Evolutionary conservation across 2,888 invertebrate species (phyloP).

Genomic region (Agonopterix arenella): DNA sequence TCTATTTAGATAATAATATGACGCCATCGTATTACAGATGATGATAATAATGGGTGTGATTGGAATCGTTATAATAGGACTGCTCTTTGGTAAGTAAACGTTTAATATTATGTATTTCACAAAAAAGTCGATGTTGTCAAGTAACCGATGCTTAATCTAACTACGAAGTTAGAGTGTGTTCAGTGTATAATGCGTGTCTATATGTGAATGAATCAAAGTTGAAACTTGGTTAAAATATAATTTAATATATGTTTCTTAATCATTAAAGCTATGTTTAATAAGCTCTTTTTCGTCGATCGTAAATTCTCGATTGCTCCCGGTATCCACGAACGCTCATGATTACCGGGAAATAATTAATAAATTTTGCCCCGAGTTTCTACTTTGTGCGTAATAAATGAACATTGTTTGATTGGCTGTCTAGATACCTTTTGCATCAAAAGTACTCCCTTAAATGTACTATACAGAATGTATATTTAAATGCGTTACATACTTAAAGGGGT

Average conservation of each 20-base stretch:
- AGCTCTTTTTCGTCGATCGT: too few species aligned
- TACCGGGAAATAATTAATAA: neutral
- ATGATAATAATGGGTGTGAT: conserved; percentile 95
- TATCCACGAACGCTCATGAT: too few species aligned
- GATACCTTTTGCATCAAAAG: conserved; percentile 4
- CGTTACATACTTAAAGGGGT: too few species aligned
- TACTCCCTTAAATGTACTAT: too few species aligned
- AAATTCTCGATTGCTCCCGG: too few species aligned
- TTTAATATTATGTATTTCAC: neutral
- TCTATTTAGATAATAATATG: too few species aligned
- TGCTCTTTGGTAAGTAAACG: conserved; percentile 89
- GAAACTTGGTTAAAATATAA: conserved; percentile 3
- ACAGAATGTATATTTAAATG: too few species aligned
- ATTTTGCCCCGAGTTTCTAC: conserved; percentile 4
- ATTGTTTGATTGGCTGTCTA: conserved; percentile 11
- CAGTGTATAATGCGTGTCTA: conserved; percentile 3
- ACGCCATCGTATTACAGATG: conserved; percentile 77
- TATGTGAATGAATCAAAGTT: conserved; percentile 4
- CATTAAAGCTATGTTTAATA: too few species aligned
- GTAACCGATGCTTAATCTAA: conserved; percentile 14
- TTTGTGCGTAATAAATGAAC: conserved; percentile 3
- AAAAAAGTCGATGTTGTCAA: conserved; percentile 23
- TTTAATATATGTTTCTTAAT: neutral
- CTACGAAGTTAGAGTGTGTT: conserved; percentile 3
- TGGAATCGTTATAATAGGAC: conserved; percentile 87